Percentiles rank a stretch among this genome's conserved stretches.
Evolutionary conservation across 2,113 vertebrate genomes (phyloP).

Genomic region (human (Homo sapiens)): GRCh38 chr15:83665501-83666000

Average conservation of each 20-base stretch:
- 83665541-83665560: background rate
- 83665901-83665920: background rate
- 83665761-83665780: constrained; percentile 38
- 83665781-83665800: constrained; percentile 50
- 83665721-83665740: constrained; percentile 69
- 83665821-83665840: constrained; percentile 7
- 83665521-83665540: background rate
- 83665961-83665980: background rate
- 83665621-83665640: constrained; percentile 61
- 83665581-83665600: background rate
- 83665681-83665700: constrained; percentile 79
- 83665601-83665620: constrained; percentile 19
- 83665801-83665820: constrained; percentile 9
- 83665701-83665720: constrained; percentile 67
- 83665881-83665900: background rate
- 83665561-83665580: background rate
- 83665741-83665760: constrained; percentile 72
- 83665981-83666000: background rate
- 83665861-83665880: background rate
- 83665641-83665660: constrained; percentile 42
- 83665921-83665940: background rate
- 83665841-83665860: constrained; percentile 15
- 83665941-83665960: background rate
- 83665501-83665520: background rate
- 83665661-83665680: constrained; percentile 76